These are phyloP conservation scores for Pseudococcus viburni DNA, from an alignment of 2,888 invertebrate genomes.

Conservation along the genomic window DNA sequence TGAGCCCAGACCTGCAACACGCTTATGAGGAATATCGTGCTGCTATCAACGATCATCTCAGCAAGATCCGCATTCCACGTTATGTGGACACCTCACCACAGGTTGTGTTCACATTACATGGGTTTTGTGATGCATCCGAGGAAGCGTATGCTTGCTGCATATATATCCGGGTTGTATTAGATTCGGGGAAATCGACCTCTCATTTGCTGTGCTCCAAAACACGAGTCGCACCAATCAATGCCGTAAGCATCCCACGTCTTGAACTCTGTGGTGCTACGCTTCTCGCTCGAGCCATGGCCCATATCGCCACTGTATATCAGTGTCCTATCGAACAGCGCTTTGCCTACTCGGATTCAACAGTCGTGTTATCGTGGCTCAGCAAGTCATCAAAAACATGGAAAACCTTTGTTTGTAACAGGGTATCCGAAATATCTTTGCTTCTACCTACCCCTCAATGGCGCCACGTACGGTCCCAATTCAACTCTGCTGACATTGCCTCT, in stretches of 20 bases:
- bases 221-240: slow-evolving; percentile 35
- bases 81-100: neutral
- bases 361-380: slow-evolving; percentile 58
- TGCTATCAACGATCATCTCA: neutral
- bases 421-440: slow-evolving; percentile 68
- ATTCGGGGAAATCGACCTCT: neutral
- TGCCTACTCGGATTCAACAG: slow-evolving; percentile 57
- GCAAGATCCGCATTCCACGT: neutral
- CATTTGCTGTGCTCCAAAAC: slow-evolving; percentile 8
- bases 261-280: neutral
- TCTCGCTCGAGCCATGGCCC: neutral
- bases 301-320: neutral
- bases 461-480: neutral
- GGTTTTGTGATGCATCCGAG: neutral
- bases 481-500: slow-evolving; percentile 48
- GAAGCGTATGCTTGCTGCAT: neutral
- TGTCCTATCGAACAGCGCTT: neutral
- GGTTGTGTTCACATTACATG: neutral
- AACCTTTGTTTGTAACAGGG: slow-evolving; percentile 69
- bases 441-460: neutral
- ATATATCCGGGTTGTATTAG: neutral
- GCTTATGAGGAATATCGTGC: neutral
- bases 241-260: neutral
- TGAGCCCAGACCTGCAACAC: neutral
- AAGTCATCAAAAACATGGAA: slow-evolving; percentile 68